A percentile compares a stretch with the other conserved stretches of the same genome.
phyloP scores from a whole-genome alignment of 2,888 invertebrate species.

The Dynastes hyllus region DNA sequence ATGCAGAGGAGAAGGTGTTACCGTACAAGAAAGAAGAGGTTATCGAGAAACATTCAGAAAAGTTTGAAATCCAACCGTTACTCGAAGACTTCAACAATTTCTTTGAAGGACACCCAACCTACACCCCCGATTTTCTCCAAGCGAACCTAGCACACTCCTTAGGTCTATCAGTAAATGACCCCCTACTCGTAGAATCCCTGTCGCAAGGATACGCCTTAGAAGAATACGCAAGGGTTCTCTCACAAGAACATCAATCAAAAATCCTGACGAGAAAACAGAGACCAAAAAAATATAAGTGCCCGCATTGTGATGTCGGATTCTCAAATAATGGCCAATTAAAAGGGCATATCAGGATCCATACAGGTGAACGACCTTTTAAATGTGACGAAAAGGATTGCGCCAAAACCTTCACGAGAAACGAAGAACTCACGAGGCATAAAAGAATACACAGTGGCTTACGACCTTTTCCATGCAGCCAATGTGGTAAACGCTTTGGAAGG shows the following conservation, averaged over 20 bases:
- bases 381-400: conserved; percentile 90
- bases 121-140: conserved; percentile 56
- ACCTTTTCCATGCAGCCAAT: conserved; percentile 89
- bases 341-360: conserved; percentile 93
- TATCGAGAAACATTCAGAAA: too few species aligned
- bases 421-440: conserved; percentile 93
- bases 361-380: conserved; percentile 90
- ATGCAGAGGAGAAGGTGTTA: not conserved
- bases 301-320: conserved; percentile 91
- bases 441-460: conserved; percentile 90
- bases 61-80: not conserved
- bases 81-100: conserved; percentile 58
- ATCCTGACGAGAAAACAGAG: conserved; percentile 83
- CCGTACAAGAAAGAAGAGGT: not conserved
- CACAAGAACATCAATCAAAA: conserved; percentile 82
- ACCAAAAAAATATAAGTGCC: conserved; percentile 94
- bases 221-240: conserved; percentile 81
- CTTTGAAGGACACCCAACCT: not conserved
- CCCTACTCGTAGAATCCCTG: conserved; percentile 64
- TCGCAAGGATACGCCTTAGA: conserved; percentile 76
- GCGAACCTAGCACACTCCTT: conserved; percentile 59
- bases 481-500: conserved; percentile 94
- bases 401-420: conserved; percentile 93
- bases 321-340: conserved; percentile 95
- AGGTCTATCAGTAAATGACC: conserved; percentile 62